These are phyloP conservation scores for Ostrea denselamellosa DNA, from an alignment of 1,140 invertebrate genomes.

Conservation along the genomic window DNA sequence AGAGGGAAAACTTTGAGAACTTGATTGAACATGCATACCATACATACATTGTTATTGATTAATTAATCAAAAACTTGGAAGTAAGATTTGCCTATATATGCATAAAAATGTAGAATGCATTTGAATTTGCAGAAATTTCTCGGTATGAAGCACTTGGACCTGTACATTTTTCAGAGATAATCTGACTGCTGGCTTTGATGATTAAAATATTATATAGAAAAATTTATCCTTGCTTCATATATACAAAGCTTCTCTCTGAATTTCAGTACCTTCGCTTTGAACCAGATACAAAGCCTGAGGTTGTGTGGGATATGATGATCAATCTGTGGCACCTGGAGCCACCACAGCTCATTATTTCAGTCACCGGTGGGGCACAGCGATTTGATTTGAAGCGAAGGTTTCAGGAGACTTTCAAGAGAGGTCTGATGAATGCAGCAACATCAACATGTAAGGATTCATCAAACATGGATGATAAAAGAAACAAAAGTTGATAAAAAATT, in stretches of 20 bases:
- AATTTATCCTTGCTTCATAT: neutral
- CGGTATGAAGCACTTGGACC: too few relatives aligned
- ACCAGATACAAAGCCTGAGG: constrained; percentile 65
- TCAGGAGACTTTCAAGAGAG: constrained; percentile 73
- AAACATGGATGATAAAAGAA: neutral
- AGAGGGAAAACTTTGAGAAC: neutral
- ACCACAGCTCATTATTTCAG: constrained; percentile 78
- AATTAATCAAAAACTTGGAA: too few relatives aligned
- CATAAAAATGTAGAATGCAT: too few relatives aligned
- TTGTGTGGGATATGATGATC: constrained; percentile 72
- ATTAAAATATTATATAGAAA: neutral
- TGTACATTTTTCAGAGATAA: too few relatives aligned
- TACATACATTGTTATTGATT: neutral
- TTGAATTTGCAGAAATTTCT: too few relatives aligned
- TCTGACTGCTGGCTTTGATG: neutral
- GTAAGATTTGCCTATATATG: too few relatives aligned
- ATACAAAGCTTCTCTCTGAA: neutral
- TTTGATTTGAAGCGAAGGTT: constrained; percentile 75
- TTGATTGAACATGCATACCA: neutral
- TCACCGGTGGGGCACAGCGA: constrained; percentile 78
- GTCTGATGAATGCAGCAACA: constrained; percentile 75
- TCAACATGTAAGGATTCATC: constrained; percentile 65
- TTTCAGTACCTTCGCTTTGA: constrained; percentile 77
- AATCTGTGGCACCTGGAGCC: constrained; percentile 73
- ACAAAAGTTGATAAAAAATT: neutral